Percentiles rank a stretch among this genome's conserved stretches.
phyloP scores from a whole-genome alignment of 64 coral and sea anemone species.

The Montipora foliosa region DNA sequence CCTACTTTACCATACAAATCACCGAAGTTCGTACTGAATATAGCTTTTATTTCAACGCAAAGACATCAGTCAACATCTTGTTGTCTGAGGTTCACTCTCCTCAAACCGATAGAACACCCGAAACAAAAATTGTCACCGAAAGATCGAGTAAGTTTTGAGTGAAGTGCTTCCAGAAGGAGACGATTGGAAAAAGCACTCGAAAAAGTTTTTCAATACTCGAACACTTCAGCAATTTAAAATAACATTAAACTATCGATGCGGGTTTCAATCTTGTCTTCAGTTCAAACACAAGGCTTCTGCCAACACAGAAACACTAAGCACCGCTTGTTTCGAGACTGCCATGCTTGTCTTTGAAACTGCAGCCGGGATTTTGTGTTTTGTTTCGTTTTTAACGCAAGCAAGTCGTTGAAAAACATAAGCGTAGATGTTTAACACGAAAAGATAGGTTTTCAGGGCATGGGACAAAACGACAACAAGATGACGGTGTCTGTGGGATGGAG shows the following conservation, averaged over 20 bases:
- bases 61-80: not conserved
- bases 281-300: not conserved
- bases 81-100: not conserved
- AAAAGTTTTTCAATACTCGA: not conserved
- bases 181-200: not conserved
- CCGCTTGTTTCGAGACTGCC: not conserved
- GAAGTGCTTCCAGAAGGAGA: not conserved
- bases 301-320: not conserved
- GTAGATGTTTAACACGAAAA: not conserved
- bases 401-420: not conserved
- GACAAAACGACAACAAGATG: not conserved
- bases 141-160: not conserved
- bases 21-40: not conserved
- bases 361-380: not conserved
- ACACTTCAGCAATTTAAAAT: not conserved
- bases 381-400: constrained; percentile 14
- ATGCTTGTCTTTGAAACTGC: not conserved
- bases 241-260: not conserved
- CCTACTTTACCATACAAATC: not conserved
- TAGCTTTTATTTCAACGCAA: not conserved
- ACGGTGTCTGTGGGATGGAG: not conserved
- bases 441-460: constrained; percentile 4
- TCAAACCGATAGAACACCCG: not conserved
- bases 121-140: not conserved
- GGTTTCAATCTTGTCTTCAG: not conserved